Evolutionary conservation across 64 coral and sea anemone species (phyloP), one percentile per base, ranked within the genome.

Genomic region (Pocillopora damicornis): DNA sequence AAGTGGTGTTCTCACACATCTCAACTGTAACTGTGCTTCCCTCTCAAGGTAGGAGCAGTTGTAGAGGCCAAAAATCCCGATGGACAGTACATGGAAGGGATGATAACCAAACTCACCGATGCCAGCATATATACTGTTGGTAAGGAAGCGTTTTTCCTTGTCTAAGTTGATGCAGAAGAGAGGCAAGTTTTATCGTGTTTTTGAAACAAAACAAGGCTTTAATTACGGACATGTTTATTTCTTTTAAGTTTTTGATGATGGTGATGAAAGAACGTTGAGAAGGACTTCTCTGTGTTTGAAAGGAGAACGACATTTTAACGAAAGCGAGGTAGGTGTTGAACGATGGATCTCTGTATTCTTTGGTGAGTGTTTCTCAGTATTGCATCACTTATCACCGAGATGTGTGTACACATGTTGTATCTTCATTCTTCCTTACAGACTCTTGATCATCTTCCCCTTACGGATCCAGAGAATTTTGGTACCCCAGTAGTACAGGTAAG

Each of bases 381-480:
- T 63, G 74, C 20, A 15, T 67, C 63, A 59, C 73, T 30, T 26
- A 16, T 67, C 7, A 68, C 34, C 4, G 37, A 72, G 58, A 20
- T 35, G 20, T 62, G 26, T n/a, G 16, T 59, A 59, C 85, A 74
- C 83, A 15, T 58, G 59, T n/a, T 14, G 37, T 22, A 36, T 85
- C 17, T 71, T 61, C 59, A 16, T 77, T 77, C 89, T 74, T 34
- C 25, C 74, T 84, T 92, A 5, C 81, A 98, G 93, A 99, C 97
- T 74, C 82, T 99, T 85, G 97, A 99, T 74, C 97, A 99, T 77
- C 90, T 95, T 37, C 97, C 97, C 37, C 78, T 99, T 26, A 99
- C 97, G 37, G 93, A 99, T 81, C 97, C 97, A 61, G 97, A 99
- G 86, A 99, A 99, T 69, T 99, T 99, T 99, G 97, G 97, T 3